Percentiles rank a stretch among this genome's conserved stretches.
These are phyloP conservation scores for Bombus cullumanus DNA, from an alignment of 1,140 invertebrate genomes.

Conservation along the genomic window DNA sequence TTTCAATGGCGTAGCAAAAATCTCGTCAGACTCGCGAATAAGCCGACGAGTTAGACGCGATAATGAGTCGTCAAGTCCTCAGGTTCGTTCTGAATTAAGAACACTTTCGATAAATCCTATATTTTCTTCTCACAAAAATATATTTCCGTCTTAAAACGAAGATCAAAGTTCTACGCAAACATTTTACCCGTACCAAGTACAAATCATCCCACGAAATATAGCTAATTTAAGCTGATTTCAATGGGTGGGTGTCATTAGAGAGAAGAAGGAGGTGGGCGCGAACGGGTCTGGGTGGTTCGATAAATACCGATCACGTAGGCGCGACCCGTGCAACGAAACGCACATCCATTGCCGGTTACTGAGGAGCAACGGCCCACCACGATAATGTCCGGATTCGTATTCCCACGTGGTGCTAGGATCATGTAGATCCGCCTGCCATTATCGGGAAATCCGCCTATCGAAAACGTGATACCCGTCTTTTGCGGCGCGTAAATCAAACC, in stretches of 20 bases:
- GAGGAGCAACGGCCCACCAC: constrained; percentile 55
- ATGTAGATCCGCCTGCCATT: constrained; percentile 74
- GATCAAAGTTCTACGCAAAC: too few species aligned
- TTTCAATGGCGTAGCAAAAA: too few species aligned
- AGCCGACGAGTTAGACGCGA: too few species aligned
- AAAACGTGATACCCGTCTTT: constrained; percentile 71
- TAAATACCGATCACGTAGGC: constrained; percentile 65
- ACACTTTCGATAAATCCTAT: too few species aligned
- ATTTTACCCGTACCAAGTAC: background rate
- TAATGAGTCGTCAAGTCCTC: too few species aligned
- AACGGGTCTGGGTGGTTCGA: constrained; percentile 6
- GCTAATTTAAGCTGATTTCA: constrained; percentile 31
- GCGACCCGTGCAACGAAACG: constrained; percentile 56
- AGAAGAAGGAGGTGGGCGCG: constrained; percentile 15
- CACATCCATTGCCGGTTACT: constrained; percentile 59
- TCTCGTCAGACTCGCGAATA: too few species aligned
- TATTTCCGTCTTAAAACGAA: too few species aligned
- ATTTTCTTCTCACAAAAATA: too few species aligned
- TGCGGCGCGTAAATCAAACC: constrained; percentile 70
- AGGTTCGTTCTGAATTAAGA: too few species aligned
- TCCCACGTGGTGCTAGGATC: constrained; percentile 72
- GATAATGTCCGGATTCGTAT: constrained; percentile 75
- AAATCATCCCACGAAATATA: background rate
- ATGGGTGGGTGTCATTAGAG: constrained; percentile 37
- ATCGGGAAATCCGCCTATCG: constrained; percentile 74